Evolutionary conservation across 2,113 vertebrate genomes (phyloP).

Genomic region (Erythrocercus mccallii): DNA sequence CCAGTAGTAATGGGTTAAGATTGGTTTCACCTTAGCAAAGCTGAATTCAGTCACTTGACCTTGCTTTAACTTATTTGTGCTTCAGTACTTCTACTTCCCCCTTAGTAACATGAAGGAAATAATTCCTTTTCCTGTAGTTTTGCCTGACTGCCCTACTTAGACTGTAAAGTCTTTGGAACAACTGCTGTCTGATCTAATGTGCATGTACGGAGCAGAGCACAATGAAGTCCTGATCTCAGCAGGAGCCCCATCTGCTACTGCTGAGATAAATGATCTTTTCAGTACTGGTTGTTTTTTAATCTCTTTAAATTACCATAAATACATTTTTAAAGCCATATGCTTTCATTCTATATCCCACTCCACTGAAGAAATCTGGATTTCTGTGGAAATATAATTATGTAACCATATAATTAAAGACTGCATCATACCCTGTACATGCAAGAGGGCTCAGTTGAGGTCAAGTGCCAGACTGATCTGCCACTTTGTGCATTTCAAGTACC

Average conservation of each 20-base stretch:
- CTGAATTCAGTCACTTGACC: not conserved
- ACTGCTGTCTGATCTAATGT: conserved; percentile 61
- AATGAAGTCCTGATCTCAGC: conserved; percentile 65
- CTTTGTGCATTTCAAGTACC: conserved; percentile 10
- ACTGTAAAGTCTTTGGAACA: conserved; percentile 44
- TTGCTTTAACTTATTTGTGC: conserved; percentile 13
- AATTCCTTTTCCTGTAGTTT: conserved; percentile 9
- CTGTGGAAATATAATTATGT: conserved; percentile 55
- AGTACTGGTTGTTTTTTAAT: conserved; percentile 65
- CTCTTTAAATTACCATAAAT: conserved; percentile 68
- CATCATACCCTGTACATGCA: not conserved
- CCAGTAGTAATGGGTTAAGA: not conserved
- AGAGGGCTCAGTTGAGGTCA: conserved; percentile 15
- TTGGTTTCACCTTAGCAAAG: not conserved
- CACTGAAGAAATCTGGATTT: conserved; percentile 43
- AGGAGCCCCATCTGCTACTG: conserved; percentile 63
- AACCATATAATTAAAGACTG: conserved; percentile 52
- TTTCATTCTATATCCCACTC: conserved; percentile 50
- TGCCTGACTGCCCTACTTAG: conserved; percentile 47
- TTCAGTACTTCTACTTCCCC: not conserved
- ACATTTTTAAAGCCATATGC: conserved; percentile 66
- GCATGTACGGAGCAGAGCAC: conserved; percentile 18
- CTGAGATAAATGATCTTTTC: conserved; percentile 68
- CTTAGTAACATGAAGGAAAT: not conserved
- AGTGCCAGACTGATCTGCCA: conserved; percentile 12